phyloP scores from a whole-genome alignment of 2,888 invertebrate genomes.

The Mythimna albipuncta region DNA sequence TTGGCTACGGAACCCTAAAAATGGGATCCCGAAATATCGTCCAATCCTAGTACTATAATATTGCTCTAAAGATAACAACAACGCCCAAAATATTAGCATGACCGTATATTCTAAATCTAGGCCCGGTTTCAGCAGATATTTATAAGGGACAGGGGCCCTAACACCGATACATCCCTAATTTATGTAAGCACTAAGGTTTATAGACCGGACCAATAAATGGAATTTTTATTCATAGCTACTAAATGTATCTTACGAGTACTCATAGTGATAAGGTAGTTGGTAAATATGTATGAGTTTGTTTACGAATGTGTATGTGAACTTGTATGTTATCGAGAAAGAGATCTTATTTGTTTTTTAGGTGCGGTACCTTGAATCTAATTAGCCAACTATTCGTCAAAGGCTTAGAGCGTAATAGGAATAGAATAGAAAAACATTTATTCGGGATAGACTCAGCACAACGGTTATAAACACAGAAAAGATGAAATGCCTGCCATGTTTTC shows the following conservation, averaged over 20 bases:
- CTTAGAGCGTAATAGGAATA: neutral
- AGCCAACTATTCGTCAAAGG: conserved; percentile 5
- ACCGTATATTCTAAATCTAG: conserved; percentile 13
- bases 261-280: conserved; percentile 2
- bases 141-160: conserved; percentile 39
- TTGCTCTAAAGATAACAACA: conserved; percentile 26
- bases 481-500: no score
- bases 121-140: conserved; percentile 39
- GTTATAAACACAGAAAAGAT: no score
- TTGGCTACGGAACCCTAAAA: no score
- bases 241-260: conserved; percentile 27
- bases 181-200: conserved; percentile 43
- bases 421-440: no score
- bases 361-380: neutral
- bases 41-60: conserved; percentile 3
- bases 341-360: conserved; percentile 17
- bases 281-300: conserved; percentile 40
- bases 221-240: conserved; percentile 44
- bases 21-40: conserved; percentile 19
- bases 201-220: conserved; percentile 16
- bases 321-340: neutral
- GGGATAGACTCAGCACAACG: no score
- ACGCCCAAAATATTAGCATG: conserved; percentile 29
- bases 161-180: conserved; percentile 29
- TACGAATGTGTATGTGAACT: conserved; percentile 2